Base-by-base conservation (phyloP, 2,113 vertebrate genomes). In the Hippocampus zosterae region DNA sequence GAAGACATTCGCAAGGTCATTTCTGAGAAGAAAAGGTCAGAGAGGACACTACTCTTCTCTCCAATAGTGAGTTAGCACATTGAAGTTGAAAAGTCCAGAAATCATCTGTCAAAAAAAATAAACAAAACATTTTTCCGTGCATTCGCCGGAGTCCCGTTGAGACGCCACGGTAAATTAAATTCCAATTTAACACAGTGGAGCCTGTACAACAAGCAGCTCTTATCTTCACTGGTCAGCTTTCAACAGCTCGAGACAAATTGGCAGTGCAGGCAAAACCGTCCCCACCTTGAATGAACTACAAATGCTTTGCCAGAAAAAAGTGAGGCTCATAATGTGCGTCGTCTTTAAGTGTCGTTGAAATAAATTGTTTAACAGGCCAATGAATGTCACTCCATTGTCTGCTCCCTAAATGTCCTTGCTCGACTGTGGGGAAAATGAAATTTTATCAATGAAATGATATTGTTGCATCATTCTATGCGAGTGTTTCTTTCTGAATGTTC, bases 201-300 rank as follows among this genome's bases (percentile, higher is more conserved):
- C 60, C 62, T n/a, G 11, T 56, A 68, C 70, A 72, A 65, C 59
- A 76, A 70, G 42, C 3, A n/a, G 76, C 67, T 75, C 71, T 80
- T 81, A 83, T 85, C 81, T 65, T 48, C 66, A 64, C 15, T 21
- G 69, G 73, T 75, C 74, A 82, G 79, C 70, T 68, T 76, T 72
- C 67, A 63, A 68, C 57, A 65, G 65, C 46, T 62, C 55, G 77
- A 76, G 67, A 71, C 56, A 75, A 68, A 41, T 41, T 23, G 52
- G 27, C 37, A 60, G 44, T n/a, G 19, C 10, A 71, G 66, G 40
- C 25, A 64, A 61, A 68, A 62, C 68, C 33, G 56, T 27, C 25
- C 25, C 56, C 50, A 57, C 63, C 18, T 65, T 27, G 33, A 48
- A 55, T 52, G 63, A 67, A 71, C 57, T 63, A 70, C 10, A 59